Evolutionary conservation across 2,797 vertebrate species (phyloP).

Genomic region (Pangasius larnaudii): DNA sequence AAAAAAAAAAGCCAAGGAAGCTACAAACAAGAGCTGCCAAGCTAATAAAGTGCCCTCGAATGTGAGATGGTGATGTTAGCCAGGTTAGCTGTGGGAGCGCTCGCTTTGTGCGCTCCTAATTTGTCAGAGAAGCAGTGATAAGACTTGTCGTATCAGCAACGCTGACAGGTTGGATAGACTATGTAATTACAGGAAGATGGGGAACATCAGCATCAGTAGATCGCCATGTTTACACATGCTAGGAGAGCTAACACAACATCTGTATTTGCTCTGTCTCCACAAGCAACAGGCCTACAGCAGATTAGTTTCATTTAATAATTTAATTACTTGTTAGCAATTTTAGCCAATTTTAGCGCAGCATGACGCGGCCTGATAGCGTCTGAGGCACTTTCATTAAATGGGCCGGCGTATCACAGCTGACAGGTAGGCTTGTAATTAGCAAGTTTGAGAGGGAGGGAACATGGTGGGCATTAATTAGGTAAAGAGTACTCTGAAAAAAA

Average conservation of each 20-base stretch:
- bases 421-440: constrained; percentile 69
- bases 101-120: constrained; percentile 64
- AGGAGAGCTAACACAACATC: constrained; percentile 5
- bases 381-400: constrained; percentile 58
- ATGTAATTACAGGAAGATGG: constrained; percentile 70
- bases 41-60: constrained; percentile 54
- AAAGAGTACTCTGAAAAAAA: constrained; percentile 51
- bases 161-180: constrained; percentile 65
- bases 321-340: constrained; percentile 52
- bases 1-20: constrained; percentile 25
- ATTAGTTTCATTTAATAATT: constrained; percentile 41
- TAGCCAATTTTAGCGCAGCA: constrained; percentile 46
- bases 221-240: constrained; percentile 1
- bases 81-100: constrained; percentile 50
- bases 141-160: constrained; percentile 70
- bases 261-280: constrained; percentile 8
- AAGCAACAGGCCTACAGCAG: constrained; percentile 45
- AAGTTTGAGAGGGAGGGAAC: constrained; percentile 56
- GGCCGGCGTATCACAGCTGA: constrained; percentile 63
- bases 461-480: constrained; percentile 52
- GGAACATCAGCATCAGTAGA: not conserved
- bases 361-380: constrained; percentile 47
- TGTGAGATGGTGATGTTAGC: constrained; percentile 52
- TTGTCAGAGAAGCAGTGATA: constrained; percentile 67
- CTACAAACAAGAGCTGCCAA: constrained; percentile 58